Evolutionary conservation across 2,888 invertebrate genomes (phyloP), one percentile per base, ranked within the genome.

Genomic region (Agriotes lineatus): DNA sequence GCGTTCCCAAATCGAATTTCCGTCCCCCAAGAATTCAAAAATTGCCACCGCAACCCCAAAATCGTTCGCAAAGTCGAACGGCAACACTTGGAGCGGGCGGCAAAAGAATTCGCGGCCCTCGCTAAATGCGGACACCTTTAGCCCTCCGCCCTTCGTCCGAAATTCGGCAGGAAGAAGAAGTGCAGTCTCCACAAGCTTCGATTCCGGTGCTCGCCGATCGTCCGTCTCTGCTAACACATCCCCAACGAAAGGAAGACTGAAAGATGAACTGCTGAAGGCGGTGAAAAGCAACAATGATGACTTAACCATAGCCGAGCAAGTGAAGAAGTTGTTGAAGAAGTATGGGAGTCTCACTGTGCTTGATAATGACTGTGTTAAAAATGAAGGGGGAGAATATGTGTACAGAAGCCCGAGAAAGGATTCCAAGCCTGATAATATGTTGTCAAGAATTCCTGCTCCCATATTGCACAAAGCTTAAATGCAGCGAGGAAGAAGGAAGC

Each of bases 31-130:
- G 70, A 80, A 81, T 71, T 75, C 82, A 54, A 75, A 74, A 84
- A 82, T 30, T 82, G 85, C 30, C 81, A 82, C 77, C 79, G 85
- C 22, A 81, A 82, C 77, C 79, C 85, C 73, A 85, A 85, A 73
- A 83, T 84, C 84, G 0, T 84, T 85, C 71, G 74, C 86, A n/a
- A 86, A 86, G 1, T 85, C 85, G 0, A 82, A 85, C 44, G 88
- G 90, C 62, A 92, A 91, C 75, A 94, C 93, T 0, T 94, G 93
- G 93, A 90, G 90, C 70, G 93, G 93, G 0, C 87, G 93, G 35
- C 85, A 80, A 71, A 77, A 82, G 70, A 75, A 85, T 79, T 65
- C 85, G 75, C 75, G 90, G 2, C 85, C 89, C 0, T 85, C 86
- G 0, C 80, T 90, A 66, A 89, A 87, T 1, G 85, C 88, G 20